A percentile compares a stretch with the other conserved stretches of the same genome.
These are phyloP conservation scores for Sinocyclocheilus rhinocerous DNA, from an alignment of 2,113 vertebrate species.

Conservation along the genomic window DNA sequence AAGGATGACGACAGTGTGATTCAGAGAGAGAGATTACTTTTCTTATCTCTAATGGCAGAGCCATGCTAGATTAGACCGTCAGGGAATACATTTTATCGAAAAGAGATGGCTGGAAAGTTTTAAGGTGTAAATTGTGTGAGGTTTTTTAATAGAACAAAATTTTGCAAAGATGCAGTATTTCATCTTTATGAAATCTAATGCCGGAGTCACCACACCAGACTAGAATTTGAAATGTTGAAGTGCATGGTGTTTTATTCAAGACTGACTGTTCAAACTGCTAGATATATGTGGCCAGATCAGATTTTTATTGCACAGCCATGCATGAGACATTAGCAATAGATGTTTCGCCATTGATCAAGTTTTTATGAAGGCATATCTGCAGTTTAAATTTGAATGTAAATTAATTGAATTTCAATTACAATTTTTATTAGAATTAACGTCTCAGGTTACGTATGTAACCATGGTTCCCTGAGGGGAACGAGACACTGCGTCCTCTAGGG, in stretches of 20 bases:
- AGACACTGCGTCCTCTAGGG: too few species aligned
- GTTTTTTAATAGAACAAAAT: neutral
- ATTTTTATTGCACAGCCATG: neutral
- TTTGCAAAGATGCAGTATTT: conserved; percentile 31
- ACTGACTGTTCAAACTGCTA: neutral
- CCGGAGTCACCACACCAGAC: neutral
- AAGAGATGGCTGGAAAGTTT: conserved; percentile 19
- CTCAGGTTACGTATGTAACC: too few species aligned
- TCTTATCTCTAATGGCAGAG: conserved; percentile 35
- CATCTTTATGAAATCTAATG: conserved; percentile 17
- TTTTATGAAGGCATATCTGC: neutral
- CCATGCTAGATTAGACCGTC: conserved; percentile 17
- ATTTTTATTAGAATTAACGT: neutral
- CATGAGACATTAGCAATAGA: neutral
- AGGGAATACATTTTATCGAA: conserved; percentile 25
- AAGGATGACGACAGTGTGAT: conserved; percentile 32
- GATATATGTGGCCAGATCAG: neutral
- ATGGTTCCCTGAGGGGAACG: too few species aligned
- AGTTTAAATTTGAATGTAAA: neutral
- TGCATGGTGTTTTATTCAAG: neutral
- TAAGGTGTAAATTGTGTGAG: neutral
- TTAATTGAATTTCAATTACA: neutral
- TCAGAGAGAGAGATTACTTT: conserved; percentile 39
- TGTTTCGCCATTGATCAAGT: neutral
- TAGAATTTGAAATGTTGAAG: neutral